Evolutionary conservation across 2,797 vertebrate genomes (phyloP), one percentile per base, ranked within the genome.

Genomic region (Bradypodion ventrale): DNA sequence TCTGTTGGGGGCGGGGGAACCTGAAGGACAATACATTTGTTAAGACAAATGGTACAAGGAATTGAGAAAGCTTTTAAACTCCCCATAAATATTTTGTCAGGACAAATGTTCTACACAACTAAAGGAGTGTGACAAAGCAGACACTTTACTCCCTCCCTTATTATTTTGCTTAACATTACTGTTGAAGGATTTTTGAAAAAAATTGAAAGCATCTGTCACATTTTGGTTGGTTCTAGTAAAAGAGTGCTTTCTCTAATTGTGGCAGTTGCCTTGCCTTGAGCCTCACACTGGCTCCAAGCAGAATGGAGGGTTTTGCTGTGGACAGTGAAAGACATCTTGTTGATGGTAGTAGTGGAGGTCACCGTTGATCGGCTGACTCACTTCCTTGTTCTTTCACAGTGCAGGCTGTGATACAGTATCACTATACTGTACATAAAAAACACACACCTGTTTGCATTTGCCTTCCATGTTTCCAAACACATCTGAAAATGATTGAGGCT

Each of bases 401-500:
- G 23, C 40, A 42, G 25, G 2, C 1, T 42, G 25, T 82, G 86
- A 86, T 86, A 37, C 25, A 62, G 75, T 66, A 52, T 77, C 52
- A 75, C 7, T 0, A 5, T 0, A 5, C 56, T 56, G 52, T 15
- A 86, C 15, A 86, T 87, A 56, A 87, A 92, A 85, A 68, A 82
- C n/a, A n/a, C n/a, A n/a, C n/a, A 79, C 85, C 83, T 88, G 37
- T 83, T 89, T 89, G 37, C 78, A 82, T 15, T 59, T 88, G 62
- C 73, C 69, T 88, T 59, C 35, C 85, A 25, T 82, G 32, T 88
- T 85, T 75, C 83, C 84, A 87, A 83, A 87, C 79, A 80, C 23
- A 76, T 82, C 59, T 56, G 40, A 85, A 91, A 89, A 88, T 25
- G n/a, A n/a, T n/a, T n/a, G 5, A 83, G 72, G 73, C 87, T 84